These are phyloP conservation scores for Villa cingulata DNA, from an alignment of 2,888 invertebrate species.

Conservation along the genomic window DNA sequence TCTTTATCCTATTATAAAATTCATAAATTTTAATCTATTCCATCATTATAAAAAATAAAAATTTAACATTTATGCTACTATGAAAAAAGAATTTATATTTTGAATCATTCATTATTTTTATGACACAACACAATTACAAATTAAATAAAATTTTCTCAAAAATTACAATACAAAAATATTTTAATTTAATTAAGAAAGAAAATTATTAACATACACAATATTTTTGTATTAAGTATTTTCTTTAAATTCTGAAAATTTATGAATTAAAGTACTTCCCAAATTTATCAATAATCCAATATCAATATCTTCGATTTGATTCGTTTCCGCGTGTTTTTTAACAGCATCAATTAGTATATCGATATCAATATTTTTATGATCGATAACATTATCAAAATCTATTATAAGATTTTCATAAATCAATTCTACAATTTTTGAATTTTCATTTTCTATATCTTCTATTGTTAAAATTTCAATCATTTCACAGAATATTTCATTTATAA, in stretches of 20 bases:
- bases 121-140: no score
- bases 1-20: no score
- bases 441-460: constrained; percentile 8
- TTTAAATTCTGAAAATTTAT: not conserved
- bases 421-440: constrained; percentile 1
- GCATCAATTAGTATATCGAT: constrained; percentile 22
- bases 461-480: constrained; percentile 12
- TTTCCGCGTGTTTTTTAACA: constrained; percentile 22
- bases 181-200: no score
- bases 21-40: no score
- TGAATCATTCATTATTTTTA: no score
- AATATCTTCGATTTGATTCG: constrained; percentile 28
- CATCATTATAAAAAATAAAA: no score
- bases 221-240: no score
- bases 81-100: no score
- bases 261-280: constrained; percentile 2
- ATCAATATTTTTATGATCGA: constrained; percentile 26
- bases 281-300: constrained; percentile 14
- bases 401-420: constrained; percentile 21
- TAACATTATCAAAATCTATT: constrained; percentile 20
- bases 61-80: no score
- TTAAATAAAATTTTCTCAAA: no score
- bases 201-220: no score
- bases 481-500: constrained; percentile 10
- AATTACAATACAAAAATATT: no score